These are phyloP conservation scores for Hafferia zeledoni DNA, from an alignment of 2,797 vertebrate genomes.

Conservation along the genomic window DNA sequence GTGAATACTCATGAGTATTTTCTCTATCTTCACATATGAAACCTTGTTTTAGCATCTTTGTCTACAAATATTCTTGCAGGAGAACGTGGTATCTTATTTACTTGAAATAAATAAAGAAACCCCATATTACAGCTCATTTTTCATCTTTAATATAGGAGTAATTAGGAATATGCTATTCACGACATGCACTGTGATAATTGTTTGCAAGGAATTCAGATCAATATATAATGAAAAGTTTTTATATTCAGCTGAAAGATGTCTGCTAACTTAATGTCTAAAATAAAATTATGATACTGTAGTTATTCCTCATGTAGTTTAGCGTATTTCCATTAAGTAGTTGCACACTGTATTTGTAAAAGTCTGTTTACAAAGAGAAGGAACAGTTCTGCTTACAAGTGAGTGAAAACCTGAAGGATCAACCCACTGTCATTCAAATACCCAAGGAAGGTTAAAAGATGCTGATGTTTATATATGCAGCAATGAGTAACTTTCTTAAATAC, in stretches of 20 bases:
- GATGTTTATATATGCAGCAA: neutral
- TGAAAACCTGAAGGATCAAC: neutral
- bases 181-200: neutral
- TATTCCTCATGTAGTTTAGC: neutral
- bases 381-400: neutral
- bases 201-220: neutral
- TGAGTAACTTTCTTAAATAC: neutral
- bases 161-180: neutral
- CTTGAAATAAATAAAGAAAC: neutral
- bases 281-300: neutral
- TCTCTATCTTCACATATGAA: neutral
- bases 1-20: conserved; percentile 39
- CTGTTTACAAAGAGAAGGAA: conserved; percentile 24
- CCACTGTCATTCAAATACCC: neutral
- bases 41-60: neutral
- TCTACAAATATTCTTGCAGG: conserved; percentile 6
- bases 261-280: neutral
- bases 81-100: neutral
- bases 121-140: neutral
- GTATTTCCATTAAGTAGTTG: neutral
- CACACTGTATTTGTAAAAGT: neutral
- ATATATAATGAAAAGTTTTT: neutral
- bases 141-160: neutral
- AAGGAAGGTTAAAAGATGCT: neutral
- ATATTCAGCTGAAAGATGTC: neutral